Conservation (phyloP, 2,797 vertebrate genomes). For the Chaetophractus vellerosus region DNA sequence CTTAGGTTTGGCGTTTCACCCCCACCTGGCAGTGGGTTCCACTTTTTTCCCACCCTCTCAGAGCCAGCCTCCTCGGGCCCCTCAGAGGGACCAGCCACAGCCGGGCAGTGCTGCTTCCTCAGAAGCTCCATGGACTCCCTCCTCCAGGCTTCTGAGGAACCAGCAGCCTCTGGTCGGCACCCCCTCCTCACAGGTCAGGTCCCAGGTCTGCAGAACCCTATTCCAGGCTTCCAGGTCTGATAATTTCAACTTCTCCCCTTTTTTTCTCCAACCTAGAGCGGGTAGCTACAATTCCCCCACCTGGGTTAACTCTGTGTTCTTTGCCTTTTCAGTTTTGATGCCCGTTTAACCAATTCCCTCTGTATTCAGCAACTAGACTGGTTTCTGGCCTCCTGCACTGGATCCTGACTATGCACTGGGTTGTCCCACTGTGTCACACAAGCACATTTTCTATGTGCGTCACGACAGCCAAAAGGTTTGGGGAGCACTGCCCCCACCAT, state of each 20-base stretch:
- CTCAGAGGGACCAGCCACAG: background rate
- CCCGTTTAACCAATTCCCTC: background rate
- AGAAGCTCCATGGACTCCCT: background rate
- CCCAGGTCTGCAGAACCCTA: background rate
- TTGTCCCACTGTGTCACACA: background rate
- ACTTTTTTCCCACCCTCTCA: background rate
- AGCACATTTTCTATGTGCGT: background rate
- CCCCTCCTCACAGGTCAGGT: background rate
- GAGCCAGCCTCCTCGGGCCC: fast-evolving
- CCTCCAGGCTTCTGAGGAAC: background rate
- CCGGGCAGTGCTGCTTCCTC: fast-evolving
- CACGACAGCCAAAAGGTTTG: background rate
- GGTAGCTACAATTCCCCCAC: background rate
- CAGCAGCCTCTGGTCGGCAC: fast-evolving
- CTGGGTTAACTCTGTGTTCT: background rate
- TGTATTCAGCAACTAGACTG: background rate
- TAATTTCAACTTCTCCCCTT: no score
- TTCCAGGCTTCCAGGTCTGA: background rate
- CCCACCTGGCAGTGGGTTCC: no score
- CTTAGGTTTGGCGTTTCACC: background rate
- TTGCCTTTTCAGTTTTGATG: background rate
- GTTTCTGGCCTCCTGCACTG: conserved; percentile 9
- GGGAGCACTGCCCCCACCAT: background rate
- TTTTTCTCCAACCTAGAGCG: background rate
- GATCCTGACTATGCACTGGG: background rate